Evolutionary conservation across 2,797 vertebrate genomes (phyloP).

Genomic region (Fistularia commersonii): DNA sequence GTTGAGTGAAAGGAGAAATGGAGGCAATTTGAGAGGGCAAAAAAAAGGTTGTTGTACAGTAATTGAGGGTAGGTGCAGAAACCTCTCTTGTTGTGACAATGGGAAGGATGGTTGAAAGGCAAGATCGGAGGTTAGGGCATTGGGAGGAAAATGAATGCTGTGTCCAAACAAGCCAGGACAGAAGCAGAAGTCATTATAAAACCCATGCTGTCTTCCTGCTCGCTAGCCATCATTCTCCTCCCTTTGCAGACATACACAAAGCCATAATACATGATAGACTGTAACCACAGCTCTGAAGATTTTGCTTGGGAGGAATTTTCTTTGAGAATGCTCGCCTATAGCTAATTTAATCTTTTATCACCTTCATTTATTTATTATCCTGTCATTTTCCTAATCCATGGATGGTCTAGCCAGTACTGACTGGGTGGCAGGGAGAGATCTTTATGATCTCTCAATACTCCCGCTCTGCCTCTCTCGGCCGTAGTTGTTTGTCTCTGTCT

Average conservation of each 20-base stretch:
- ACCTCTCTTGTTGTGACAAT: slow-evolving; percentile 18
- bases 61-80: slow-evolving; percentile 13
- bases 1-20: slow-evolving; percentile 17
- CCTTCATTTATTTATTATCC: slow-evolving; percentile 33
- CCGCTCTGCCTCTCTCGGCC: slow-evolving; percentile 12
- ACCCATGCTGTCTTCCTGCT: slow-evolving; percentile 8
- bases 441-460: slow-evolving; percentile 3
- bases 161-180: slow-evolving; percentile 27
- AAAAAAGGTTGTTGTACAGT: slow-evolving; percentile 18
- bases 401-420: slow-evolving; percentile 8
- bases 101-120: slow-evolving; percentile 24
- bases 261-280: slow-evolving; percentile 15
- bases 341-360: slow-evolving; percentile 15
- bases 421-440: slow-evolving; percentile 13
- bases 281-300: slow-evolving; percentile 5
- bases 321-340: slow-evolving; percentile 20
- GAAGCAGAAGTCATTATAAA: slow-evolving; percentile 33
- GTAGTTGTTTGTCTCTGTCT: slow-evolving; percentile 35
- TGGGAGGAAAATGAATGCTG: slow-evolving; percentile 23
- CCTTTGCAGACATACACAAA: slow-evolving; percentile 7
- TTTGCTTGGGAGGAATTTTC: slow-evolving; percentile 19
- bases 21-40: slow-evolving; percentile 1
- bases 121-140: slow-evolving; percentile 16
- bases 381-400: slow-evolving; percentile 15
- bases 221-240: not conserved